Conservation (phyloP, 1,140 invertebrate genomes). For the Helicoverpa armigera region DNA sequence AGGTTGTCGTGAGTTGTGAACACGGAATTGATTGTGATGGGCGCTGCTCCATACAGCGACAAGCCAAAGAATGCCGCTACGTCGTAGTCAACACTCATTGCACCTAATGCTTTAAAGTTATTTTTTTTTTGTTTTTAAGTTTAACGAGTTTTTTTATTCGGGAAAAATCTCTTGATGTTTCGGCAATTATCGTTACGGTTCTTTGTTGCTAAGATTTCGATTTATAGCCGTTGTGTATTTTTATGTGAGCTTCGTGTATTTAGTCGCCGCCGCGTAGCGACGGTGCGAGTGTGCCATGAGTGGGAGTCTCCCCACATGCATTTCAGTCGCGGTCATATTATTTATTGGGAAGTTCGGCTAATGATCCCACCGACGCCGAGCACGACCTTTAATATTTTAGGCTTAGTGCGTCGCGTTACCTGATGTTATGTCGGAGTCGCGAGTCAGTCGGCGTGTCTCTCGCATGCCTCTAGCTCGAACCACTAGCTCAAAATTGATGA, state of each 20-base stretch:
- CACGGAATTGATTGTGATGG: conserved; percentile 48
- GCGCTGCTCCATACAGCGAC: conserved; percentile 43
- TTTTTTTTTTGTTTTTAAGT: conserved; percentile 67
- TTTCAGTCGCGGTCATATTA: conserved; percentile 78
- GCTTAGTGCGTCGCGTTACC: conserved; percentile 82
- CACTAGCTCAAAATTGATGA: background rate
- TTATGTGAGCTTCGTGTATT: conserved; percentile 76
- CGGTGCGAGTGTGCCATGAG: conserved; percentile 75
- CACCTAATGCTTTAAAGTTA: conserved; percentile 78
- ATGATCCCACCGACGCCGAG: conserved; percentile 80
- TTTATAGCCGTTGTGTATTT: conserved; percentile 82
- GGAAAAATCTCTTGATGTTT: conserved; percentile 73
- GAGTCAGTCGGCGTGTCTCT: conserved; percentile 47
- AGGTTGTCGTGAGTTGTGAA: conserved; percentile 66
- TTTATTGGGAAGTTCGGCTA: conserved; percentile 78
- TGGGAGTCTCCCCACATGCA: conserved; percentile 62
- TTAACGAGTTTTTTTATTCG: conserved; percentile 57
- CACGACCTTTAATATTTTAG: conserved; percentile 78
- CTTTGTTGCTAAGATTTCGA: conserved; percentile 76
- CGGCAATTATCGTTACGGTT: conserved; percentile 75
- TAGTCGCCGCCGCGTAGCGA: conserved; percentile 67
- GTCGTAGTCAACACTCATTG: conserved; percentile 74
- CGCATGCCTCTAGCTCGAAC: background rate
- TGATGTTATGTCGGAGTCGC: conserved; percentile 69
- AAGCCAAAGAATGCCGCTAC: conserved; percentile 75